phyloP scores from a whole-genome alignment of 2,888 invertebrate genomes.

The Cactoblastis cactorum region DNA sequence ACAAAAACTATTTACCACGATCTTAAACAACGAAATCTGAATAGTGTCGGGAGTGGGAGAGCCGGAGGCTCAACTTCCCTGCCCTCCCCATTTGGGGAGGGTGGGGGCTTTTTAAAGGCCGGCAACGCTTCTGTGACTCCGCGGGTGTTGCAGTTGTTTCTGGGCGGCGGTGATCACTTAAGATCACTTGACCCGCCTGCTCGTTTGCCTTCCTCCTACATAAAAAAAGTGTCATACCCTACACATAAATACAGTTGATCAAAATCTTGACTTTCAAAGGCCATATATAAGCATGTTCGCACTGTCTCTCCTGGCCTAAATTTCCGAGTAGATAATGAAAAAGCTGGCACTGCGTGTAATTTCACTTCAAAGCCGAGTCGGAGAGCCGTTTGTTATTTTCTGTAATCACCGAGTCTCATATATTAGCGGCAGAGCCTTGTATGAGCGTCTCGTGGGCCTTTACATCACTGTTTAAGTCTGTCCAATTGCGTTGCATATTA shows the following conservation, averaged over 20 bases:
- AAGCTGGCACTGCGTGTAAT: constrained; percentile 58
- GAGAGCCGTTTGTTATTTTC: constrained; percentile 54
- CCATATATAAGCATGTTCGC: constrained; percentile 29
- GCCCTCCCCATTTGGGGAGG: too few species aligned
- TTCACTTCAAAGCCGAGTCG: constrained; percentile 56
- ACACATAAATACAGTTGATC: constrained; percentile 2
- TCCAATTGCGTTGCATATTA: neutral
- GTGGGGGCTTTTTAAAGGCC: too few species aligned
- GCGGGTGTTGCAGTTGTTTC: too few species aligned
- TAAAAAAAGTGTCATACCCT: too few species aligned
- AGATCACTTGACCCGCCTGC: too few species aligned
- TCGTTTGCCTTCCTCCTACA: too few species aligned
- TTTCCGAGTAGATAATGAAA: constrained; percentile 69
- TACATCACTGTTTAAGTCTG: neutral
- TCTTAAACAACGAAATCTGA: too few species aligned
- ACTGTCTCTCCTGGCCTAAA: constrained; percentile 53
- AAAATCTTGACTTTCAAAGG: constrained; percentile 20
- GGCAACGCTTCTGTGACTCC: too few species aligned
- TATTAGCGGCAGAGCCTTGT: constrained; percentile 13
- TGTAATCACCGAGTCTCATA: constrained; percentile 13
- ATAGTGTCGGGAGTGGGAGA: too few species aligned
- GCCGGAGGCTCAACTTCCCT: too few species aligned
- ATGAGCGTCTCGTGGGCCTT: constrained; percentile 8
- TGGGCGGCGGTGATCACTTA: too few species aligned
- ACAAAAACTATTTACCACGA: too few species aligned